Base-by-base conservation (phyloP, 23 tunicate genomes). In the Halocynthia aurantium region DNA sequence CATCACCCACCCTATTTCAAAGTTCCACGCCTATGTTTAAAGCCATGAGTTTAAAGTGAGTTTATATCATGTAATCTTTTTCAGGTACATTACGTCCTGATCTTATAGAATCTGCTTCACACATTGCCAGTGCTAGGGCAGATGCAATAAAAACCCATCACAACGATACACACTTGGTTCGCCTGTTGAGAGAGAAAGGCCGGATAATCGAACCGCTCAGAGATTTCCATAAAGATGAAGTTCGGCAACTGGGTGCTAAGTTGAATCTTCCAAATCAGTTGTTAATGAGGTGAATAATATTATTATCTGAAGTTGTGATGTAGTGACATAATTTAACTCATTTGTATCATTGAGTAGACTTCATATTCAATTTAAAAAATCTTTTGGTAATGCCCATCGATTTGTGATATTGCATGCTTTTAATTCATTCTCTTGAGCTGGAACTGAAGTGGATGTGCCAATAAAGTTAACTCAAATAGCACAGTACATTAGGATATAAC, bases 211-310 rank as follows among this genome's bases (percentile, higher is more conserved):
- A 96, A 82, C 99, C 99, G 31, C 74, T 96, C 5, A 81, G 80
- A 55, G 99, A 96, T 67, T 96, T 96, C 75, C 99, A 96, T 77
- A 96, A 96, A 80, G 99, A 96, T 67, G 99, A 96, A 85, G 99
- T 96, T 7, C 65, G 93, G 21, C 72, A 84, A 55, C 85, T 96
- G 5, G 99, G 93, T 22, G 77, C 69, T 40, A 70, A 70, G 63
- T 88, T 96, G 44, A 88, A 88, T 7, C 81, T 96, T 6, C 84
- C 90, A 7, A 73, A 74, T 6, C 72, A 71, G 58, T 55, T 76
- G 49, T 52, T 90, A 9, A 85, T 82, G 83, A 86, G 98, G 98
- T 90, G 53, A 9, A 20, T 2, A 17, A 31, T 31, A 31, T 31
- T 31, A 31, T 31, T 60, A 15, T 4, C 64, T 15, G 18, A 60